Percentiles rank a stretch among this genome's conserved stretches.
These are phyloP conservation scores for Ormyrus labotus DNA, from an alignment of 2,888 invertebrate genomes.

Conservation along the genomic window DNA sequence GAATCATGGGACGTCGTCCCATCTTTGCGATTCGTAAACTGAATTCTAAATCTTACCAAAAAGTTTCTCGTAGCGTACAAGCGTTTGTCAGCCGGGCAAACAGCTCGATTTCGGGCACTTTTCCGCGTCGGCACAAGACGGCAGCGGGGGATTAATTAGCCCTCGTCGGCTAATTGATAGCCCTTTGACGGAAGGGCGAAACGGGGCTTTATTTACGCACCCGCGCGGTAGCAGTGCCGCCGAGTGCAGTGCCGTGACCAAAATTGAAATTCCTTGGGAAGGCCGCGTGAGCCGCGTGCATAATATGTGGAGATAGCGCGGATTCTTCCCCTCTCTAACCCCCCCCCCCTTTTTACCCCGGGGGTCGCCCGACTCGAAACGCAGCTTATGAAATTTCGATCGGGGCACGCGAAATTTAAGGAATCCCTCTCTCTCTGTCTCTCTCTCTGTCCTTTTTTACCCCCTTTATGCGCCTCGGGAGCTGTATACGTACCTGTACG, in stretches of 20 bases:
- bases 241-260: not conserved
- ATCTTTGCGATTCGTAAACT: too few species aligned
- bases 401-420: not conserved
- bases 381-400: slow-evolving; percentile 32
- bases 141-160: slow-evolving; percentile 16
- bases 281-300: not conserved
- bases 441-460: not conserved
- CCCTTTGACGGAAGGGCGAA: not conserved
- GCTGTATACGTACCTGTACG: not conserved
- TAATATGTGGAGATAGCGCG: too few species aligned
- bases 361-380: not conserved
- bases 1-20: too few species aligned
- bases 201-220: too few species aligned
- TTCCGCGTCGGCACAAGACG: too few species aligned
- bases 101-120: too few species aligned
- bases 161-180: not conserved
- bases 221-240: too few species aligned
- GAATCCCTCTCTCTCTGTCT: not conserved
- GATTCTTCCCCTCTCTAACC: too few species aligned
- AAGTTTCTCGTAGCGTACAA: too few species aligned
- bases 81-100: too few species aligned
- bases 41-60: too few species aligned
- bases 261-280: slow-evolving; percentile 41
- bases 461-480: not conserved
- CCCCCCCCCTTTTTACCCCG: too few species aligned